Evolutionary conservation across 2,797 vertebrate genomes (phyloP).

Genomic region (Syncerus caffer): DNA sequence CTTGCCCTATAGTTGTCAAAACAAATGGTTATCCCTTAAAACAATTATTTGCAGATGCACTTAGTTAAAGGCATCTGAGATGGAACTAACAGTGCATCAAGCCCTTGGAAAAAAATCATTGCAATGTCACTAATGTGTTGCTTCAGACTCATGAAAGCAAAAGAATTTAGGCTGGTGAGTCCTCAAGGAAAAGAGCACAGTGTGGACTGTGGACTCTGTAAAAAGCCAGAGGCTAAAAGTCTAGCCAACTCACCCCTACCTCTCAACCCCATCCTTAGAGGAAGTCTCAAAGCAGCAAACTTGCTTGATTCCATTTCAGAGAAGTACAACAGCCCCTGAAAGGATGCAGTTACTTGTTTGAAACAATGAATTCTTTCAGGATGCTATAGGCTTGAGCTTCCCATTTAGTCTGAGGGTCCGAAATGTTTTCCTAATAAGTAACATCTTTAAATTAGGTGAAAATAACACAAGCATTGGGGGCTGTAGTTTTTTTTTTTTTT

Average conservation of each 20-base stretch:
- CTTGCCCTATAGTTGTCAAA: conserved; percentile 69
- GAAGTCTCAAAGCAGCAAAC: not conserved
- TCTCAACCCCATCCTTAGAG: not conserved
- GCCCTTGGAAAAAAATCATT: not conserved
- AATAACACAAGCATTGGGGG: not conserved
- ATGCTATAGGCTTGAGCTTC: not conserved
- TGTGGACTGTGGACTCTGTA: not conserved
- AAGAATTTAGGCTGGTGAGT: not conserved
- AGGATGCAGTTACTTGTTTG: not conserved
- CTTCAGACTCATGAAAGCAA: conserved; percentile 36
- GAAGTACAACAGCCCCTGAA: not conserved
- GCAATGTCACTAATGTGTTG: not conserved
- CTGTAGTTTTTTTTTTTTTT: not conserved
- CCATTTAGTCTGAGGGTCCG: not conserved
- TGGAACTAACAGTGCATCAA: conserved; percentile 46
- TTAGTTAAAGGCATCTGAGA: conserved; percentile 61
- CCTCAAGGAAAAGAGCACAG: not conserved
- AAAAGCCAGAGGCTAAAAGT: not conserved
- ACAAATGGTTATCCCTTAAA: conserved; percentile 61
- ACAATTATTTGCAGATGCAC: conserved; percentile 60
- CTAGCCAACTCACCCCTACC: not conserved
- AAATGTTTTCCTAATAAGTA: not conserved
- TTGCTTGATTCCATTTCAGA: not conserved
- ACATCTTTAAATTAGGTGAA: not conserved
- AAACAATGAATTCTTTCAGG: not conserved